Percentiles rank a stretch among this genome's conserved stretches.
phyloP scores from a whole-genome alignment of 2,797 vertebrate genomes.

The Notolabrus celidotus region DNA sequence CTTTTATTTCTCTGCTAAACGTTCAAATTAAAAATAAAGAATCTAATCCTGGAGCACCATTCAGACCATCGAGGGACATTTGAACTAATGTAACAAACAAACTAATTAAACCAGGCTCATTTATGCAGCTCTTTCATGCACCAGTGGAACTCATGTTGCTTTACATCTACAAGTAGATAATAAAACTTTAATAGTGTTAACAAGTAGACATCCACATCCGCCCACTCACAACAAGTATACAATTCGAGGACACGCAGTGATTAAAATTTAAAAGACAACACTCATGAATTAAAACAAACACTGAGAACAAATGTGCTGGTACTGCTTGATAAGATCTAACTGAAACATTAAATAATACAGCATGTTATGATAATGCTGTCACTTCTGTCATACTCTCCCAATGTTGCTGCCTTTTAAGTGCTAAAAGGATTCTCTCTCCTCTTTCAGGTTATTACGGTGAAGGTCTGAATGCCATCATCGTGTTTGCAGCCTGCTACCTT shows the following conservation, averaged over 20 bases:
- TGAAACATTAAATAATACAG: not conserved
- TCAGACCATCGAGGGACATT: not conserved
- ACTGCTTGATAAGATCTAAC: not conserved
- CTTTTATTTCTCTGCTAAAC: too few relatives aligned
- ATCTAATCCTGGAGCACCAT: not conserved
- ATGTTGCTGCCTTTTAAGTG: not conserved
- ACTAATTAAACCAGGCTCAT: not conserved
- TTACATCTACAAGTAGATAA: not conserved
- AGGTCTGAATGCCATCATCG: slow-evolving; percentile 96
- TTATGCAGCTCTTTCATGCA: not conserved
- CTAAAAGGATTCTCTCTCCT: slow-evolving; percentile 4
- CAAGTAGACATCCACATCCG: not conserved
- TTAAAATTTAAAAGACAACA: not conserved
- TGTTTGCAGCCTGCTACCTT: slow-evolving; percentile 94
- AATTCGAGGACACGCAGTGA: not conserved
- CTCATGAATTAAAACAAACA: not conserved
- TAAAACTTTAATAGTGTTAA: not conserved
- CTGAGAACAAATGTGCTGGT: not conserved
- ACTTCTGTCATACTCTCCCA: not conserved
- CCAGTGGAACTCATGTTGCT: not conserved
- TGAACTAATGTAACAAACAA: not conserved
- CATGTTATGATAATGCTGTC: not conserved
- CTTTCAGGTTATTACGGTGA: slow-evolving; percentile 93
- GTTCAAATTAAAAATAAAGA: too few relatives aligned
- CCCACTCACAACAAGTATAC: not conserved